Evolutionary conservation across 2,797 vertebrate genomes (phyloP), one percentile per base, ranked within the genome.

Genomic region (Diceros bicornis): DNA sequence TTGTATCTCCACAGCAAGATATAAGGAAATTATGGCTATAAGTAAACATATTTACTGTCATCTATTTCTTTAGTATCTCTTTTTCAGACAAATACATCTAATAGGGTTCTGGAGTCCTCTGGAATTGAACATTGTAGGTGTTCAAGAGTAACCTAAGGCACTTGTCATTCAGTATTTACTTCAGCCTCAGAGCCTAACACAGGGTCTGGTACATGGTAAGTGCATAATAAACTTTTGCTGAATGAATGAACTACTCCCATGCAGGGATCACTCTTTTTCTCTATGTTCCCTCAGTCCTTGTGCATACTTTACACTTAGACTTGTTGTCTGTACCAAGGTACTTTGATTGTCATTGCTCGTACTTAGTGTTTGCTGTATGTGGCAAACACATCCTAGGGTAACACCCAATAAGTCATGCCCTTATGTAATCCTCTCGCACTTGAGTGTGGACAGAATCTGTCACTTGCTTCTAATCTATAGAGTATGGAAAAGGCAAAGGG

Each of bases 401-500:
- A 88, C 47, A 95, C 5, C 78, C 57, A 50, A 25, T 81, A 78
- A 94, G 11, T 78, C 23, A 85, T 16, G 7, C 12, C 2, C 13
- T 44, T 89, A n/a, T 91, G 9, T 61, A 93, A 86, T 69, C 25
- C 37, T 4, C 17, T 41, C 44, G 6, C 4, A 3, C 55, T 88
- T 27, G 29, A 83, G 12, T 66, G 32, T 64, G 8, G 4, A 4
- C 23, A 66, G 41, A 95, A 91, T 57, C 9, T 94, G 59, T 50
- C 21, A 57, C 29, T 90, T 91, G 41, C 34, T 95, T 95, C 25
- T 88, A 96, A 88, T 47, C 62, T 92, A 94, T 1, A 91, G 25
- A 81, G 41, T 83, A 91, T 52, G 59, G 9, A 68, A 94, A 96
- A 88, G 34, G 14, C 52, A 92, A 94, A 94, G 27, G 20, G 32